Conservation (phyloP, 2,113 vertebrate genomes). For the Ptilorrhoa leucosticta region DNA sequence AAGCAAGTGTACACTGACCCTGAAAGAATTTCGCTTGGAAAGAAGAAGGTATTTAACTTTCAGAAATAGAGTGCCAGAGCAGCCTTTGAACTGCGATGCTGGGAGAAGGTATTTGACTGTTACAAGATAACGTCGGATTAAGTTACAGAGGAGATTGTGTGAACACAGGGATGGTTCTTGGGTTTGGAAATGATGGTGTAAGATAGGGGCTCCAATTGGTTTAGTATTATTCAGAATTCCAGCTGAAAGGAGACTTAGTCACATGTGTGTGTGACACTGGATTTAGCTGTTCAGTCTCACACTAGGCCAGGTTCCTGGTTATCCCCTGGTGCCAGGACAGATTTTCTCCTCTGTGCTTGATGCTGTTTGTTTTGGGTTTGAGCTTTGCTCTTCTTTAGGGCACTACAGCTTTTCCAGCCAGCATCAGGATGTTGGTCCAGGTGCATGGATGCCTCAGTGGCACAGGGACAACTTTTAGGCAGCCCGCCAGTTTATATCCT, state of each 20-base stretch:
- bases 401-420: neutral
- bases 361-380: neutral
- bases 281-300: neutral
- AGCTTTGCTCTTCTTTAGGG: neutral
- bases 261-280: neutral
- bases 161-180: neutral
- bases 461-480: neutral
- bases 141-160: neutral
- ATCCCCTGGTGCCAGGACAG: neutral
- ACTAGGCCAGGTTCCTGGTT: neutral
- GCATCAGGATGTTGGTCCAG: neutral
- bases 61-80: neutral
- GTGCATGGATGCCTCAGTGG: neutral
- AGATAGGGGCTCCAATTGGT: neutral
- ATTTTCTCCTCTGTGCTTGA: neutral
- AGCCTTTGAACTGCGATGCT: neutral
- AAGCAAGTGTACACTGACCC: neutral
- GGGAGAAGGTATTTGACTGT: neutral
- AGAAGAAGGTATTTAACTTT: neutral
- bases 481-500: neutral
- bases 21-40: neutral
- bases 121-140: accelerated
- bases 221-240: neutral
- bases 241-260: neutral
- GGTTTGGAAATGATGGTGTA: neutral